Evolutionary conservation across 2,888 invertebrate genomes (phyloP).

Genomic region (Sipha maydis): DNA sequence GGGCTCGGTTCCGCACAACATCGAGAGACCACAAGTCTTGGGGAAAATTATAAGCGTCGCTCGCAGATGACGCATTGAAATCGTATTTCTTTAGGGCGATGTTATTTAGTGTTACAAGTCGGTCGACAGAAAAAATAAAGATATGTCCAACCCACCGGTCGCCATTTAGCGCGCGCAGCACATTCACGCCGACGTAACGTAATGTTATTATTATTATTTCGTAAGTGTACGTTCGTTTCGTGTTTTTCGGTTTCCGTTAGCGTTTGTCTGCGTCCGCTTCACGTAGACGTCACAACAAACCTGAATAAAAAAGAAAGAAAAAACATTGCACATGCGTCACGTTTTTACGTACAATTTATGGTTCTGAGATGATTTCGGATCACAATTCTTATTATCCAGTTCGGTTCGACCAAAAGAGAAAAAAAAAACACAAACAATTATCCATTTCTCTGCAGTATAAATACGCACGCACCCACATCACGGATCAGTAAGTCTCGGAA

Average conservation of each 20-base stretch:
- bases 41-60: background rate
- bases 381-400: background rate
- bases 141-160: too few relatives aligned
- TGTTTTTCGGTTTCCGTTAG: too few relatives aligned
- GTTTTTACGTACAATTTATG: background rate
- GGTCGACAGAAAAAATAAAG: background rate
- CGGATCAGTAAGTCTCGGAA: constrained; percentile 29
- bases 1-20: too few relatives aligned
- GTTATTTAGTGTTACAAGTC: background rate
- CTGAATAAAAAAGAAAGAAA: background rate
- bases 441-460: background rate
- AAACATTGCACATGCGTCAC: background rate
- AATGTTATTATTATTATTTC: too few relatives aligned
- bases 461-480: constrained; percentile 8
- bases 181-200: background rate
- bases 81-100: background rate
- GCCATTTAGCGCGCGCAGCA: background rate
- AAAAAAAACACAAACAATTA: background rate
- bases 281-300: background rate
- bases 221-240: too few relatives aligned
- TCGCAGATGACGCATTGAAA: too few relatives aligned
- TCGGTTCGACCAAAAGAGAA: background rate
- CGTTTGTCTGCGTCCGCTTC: background rate
- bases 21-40: too few relatives aligned
- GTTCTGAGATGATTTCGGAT: background rate